Evolutionary conservation across 2,888 invertebrate genomes (phyloP).

Genomic region (Phyllotreta striolata): DNA sequence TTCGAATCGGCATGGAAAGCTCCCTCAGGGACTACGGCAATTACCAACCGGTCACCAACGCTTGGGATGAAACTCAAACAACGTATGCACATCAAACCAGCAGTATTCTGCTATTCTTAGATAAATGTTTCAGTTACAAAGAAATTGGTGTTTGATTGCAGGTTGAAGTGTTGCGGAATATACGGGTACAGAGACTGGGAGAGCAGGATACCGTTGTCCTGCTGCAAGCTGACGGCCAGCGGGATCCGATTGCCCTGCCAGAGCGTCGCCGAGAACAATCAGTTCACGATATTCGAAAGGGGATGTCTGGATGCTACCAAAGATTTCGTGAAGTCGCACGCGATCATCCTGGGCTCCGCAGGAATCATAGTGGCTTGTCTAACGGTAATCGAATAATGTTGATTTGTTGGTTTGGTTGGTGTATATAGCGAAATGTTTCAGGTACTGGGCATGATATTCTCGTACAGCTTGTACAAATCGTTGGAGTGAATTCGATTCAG

Average conservation of each 20-base stretch:
- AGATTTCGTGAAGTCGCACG: constrained; percentile 77
- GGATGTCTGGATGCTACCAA: constrained; percentile 81
- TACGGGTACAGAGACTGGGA: constrained; percentile 79
- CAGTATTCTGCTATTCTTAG: neutral
- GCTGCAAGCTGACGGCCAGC: constrained; percentile 72
- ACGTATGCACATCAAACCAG: constrained; percentile 55
- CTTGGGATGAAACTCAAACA: constrained; percentile 90
- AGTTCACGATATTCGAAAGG: constrained; percentile 71
- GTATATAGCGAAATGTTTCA: too few relatives aligned
- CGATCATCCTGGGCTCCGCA: constrained; percentile 80
- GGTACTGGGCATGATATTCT: too few relatives aligned
- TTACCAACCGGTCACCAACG: constrained; percentile 73
- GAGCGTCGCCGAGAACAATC: constrained; percentile 60
- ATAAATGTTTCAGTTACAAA: neutral
- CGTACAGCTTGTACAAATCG: too few relatives aligned
- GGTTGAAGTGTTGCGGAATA: constrained; percentile 84
- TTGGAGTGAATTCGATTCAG: too few relatives aligned
- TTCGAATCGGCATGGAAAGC: constrained; percentile 81
- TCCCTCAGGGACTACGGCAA: constrained; percentile 78
- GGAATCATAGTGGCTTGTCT: constrained; percentile 85
- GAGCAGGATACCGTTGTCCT: constrained; percentile 76
- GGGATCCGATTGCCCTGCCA: constrained; percentile 68
- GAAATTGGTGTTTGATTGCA: constrained; percentile 21
- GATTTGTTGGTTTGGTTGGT: too few relatives aligned
- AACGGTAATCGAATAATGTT: constrained; percentile 68